Base-by-base conservation (phyloP, 35 echinoderm and acorn worm genomes). In the Apostichopus californicus region DNA sequence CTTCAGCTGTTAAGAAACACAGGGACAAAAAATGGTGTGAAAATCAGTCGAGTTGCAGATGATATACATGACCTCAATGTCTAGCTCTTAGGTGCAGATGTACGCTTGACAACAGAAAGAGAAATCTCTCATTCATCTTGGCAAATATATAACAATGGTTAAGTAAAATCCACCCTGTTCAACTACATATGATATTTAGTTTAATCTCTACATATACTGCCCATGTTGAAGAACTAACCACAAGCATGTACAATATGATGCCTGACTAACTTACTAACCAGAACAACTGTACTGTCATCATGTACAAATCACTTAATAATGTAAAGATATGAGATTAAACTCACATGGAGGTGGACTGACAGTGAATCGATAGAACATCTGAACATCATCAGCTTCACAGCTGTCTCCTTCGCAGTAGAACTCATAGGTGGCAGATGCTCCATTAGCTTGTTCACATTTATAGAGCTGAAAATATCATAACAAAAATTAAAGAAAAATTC, bases 331-430 rank as follows among this genome's bases (percentile, higher is more conserved):
- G 34, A 68, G 18, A 68, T 68, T 18, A 14, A 18, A 68, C 64
- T 93, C 90, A 97, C 95, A 86, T 73, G 90, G 60, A 68, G 91
- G 91, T 56, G 87, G 86, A 57, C 95, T 97, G 57, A 97, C 90
- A 10, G 94, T 82, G 55, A 97, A 93, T 79, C 95, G 86, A 58
- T 78, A 94, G 57, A 90, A 97, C 46, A 97, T 78, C 13, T 77
- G 92, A 9, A 97, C 93, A 55, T 92, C 92, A 84, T 79, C 94
- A 26, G 90, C 93, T 63, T 94, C 93, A 78, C 95, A 97, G 57
- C 95, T 94, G n/a, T 86, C 78, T 4, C 93, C 93, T 52, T 93
- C 91, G 87, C 95, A 97, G 71, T 72, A 94, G 72, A 97, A 97
- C 86, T 94, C 93, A 25, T 94, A 94, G 18, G 26, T 81, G 6